Evolutionary conservation across 2,888 invertebrate species (phyloP).

Genomic region (Archips crataeganus): DNA sequence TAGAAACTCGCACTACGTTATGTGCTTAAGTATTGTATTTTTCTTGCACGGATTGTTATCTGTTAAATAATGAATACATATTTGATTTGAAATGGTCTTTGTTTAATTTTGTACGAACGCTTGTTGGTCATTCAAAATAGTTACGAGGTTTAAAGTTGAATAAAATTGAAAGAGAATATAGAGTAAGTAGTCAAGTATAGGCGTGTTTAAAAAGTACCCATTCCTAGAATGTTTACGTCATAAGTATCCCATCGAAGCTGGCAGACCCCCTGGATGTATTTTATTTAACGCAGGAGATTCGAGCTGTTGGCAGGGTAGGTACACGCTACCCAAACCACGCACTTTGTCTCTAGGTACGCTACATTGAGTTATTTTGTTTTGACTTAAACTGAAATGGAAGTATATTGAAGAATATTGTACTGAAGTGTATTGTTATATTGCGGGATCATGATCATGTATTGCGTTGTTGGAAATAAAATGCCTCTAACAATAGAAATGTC

Average conservation of each 20-base stretch:
- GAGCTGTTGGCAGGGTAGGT: background rate
- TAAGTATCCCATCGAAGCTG: background rate
- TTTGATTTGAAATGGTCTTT: slow-evolving; percentile 10
- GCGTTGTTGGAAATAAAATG: slow-evolving; percentile 10
- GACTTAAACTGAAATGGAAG: background rate
- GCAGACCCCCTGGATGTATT: slow-evolving; percentile 1
- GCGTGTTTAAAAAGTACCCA: background rate
- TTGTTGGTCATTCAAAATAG: slow-evolving; percentile 17
- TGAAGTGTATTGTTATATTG: background rate
- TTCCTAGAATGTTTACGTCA: background rate
- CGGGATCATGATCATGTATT: background rate
- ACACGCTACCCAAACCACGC: background rate
- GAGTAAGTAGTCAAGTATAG: background rate
- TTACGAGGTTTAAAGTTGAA: background rate
- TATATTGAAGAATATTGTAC: background rate
- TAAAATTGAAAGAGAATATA: slow-evolving; percentile 4
- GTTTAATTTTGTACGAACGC: slow-evolving; percentile 16
- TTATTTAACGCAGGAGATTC: background rate
- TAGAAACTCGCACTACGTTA: slow-evolving; percentile 25
- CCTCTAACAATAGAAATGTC: background rate
- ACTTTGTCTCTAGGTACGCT: background rate
- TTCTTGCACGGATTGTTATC: slow-evolving; percentile 1
- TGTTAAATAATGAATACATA: slow-evolving; percentile 11
- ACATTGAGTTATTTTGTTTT: background rate
- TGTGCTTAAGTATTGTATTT: slow-evolving; percentile 9